These are phyloP conservation scores for Scelioninae gen. 2 DNA, from an alignment of 2,888 invertebrate species.

Conservation along the genomic window DNA sequence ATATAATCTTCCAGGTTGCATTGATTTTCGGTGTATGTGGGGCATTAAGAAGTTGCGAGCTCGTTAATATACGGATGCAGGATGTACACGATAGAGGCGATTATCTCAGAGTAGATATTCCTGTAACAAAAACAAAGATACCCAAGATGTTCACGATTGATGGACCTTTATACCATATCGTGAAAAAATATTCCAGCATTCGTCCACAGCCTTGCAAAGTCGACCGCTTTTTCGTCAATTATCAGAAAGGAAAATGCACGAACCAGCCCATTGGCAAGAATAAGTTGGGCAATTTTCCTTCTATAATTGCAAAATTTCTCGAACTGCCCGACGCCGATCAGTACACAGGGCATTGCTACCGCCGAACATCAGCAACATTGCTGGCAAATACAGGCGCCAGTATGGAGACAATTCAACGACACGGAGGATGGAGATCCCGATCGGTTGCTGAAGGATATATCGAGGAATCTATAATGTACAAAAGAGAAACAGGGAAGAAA, in stretches of 20 bases:
- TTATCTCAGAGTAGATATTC: conserved; percentile 21
- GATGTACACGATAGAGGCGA: conserved; percentile 15
- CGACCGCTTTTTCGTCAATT: conserved; percentile 23
- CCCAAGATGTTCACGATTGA: conserved; percentile 25
- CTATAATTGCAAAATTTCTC: conserved; percentile 19
- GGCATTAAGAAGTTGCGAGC: conserved; percentile 19
- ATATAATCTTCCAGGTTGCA: conserved; percentile 6
- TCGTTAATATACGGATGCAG: conserved; percentile 9
- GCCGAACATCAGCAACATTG: conserved; percentile 4
- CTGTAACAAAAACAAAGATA: conserved; percentile 5
- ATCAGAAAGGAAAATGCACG: conserved; percentile 20
- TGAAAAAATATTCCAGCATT: conserved; percentile 21
- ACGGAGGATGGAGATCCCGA: not conserved
- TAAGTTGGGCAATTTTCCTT: conserved; percentile 30
- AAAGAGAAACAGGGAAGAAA: not conserved
- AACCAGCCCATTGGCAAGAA: conserved; percentile 29
- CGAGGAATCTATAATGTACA: not conserved
- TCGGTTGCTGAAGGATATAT: conserved; percentile 4
- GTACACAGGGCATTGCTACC: conserved; percentile 31
- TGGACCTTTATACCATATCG: conserved; percentile 1
- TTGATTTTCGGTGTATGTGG: conserved; percentile 26
- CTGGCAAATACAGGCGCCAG: conserved; percentile 3
- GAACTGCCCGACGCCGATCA: conserved; percentile 9
- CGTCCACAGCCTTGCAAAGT: conserved; percentile 17
- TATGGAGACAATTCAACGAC: not conserved